phyloP scores from a whole-genome alignment of 2,797 vertebrate genomes.

The Scolopax rusticola region DNA sequence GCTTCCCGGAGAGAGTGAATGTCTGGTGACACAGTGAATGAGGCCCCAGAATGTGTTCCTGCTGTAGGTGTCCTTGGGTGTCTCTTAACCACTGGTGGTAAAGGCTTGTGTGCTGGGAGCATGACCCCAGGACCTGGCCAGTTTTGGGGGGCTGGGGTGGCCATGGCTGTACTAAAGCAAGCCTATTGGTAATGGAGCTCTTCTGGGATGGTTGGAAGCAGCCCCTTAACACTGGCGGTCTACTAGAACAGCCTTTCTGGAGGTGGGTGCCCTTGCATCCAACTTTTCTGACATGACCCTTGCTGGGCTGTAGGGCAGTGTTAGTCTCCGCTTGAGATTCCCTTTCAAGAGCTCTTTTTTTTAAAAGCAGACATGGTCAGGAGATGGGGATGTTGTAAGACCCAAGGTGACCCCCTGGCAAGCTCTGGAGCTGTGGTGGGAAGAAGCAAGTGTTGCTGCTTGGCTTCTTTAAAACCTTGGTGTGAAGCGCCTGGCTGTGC shows the following conservation, averaged over 20 bases:
- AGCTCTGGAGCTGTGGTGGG: background rate
- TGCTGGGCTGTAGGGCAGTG: background rate
- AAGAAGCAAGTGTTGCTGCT: background rate
- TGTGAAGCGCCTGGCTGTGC: background rate
- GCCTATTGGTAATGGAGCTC: background rate
- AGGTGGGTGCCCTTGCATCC: background rate
- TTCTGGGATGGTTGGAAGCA: rapidly evolving
- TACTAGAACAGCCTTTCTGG: background rate
- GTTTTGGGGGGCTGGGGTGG: background rate
- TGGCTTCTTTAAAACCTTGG: background rate
- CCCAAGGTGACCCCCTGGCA: background rate
- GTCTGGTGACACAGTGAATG: rapidly evolving
- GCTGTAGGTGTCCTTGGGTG: background rate
- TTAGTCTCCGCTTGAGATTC: background rate
- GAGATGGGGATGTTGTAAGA: background rate
- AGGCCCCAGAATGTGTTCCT: background rate
- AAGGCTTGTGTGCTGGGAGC: background rate
- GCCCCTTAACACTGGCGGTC: background rate
- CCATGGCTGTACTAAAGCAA: background rate
- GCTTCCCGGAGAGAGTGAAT: background rate
- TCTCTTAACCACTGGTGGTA: background rate
- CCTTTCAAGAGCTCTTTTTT: background rate
- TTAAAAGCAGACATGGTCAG: background rate
- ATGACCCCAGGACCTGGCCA: rapidly evolving
- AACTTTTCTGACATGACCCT: background rate